Base-by-base conservation (phyloP, 2,113 vertebrate species). In the Nibea coibor region DNA sequence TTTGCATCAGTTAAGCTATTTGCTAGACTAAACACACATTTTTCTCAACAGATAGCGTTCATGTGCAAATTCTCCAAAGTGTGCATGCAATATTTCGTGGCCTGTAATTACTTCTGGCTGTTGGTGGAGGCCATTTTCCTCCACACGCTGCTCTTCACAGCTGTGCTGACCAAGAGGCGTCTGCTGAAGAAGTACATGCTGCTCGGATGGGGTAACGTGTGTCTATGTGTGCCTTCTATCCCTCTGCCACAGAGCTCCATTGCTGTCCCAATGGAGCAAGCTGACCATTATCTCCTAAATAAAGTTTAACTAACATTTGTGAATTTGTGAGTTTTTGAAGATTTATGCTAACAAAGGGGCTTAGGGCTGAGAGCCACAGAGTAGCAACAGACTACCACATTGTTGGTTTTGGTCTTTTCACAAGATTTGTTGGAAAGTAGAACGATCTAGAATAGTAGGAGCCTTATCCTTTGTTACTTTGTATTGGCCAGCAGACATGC, bases 41-140 rank as follows among this genome's bases (percentile, higher is more conserved):
- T 63, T 28, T 63, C 70, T 63, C 54, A 35, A 89, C 95, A 99
- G 96, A 95, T 80, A 31, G 58, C 71, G 0, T 56, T 94, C 0
- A 82, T 96, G 68, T 99, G 98, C 88, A 97, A 96, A 77, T 90
- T 95, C 0, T 95, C 95, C 42, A 96, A 96, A 74, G 93, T 98
- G 62, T 95, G 95, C 69, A 94, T 98, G 96, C 97, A 99, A 69
- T 99, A 98, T 91, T 98, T 96, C 61, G 95, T 97, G 75, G 96
- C 96, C 1, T 95, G 97, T 87, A 99, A 98, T 89, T 96, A 94
- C 88, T 96, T 97, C 47, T 99, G 98, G 98, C 94, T 99, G 0
- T 87, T 99, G 73, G 97, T 98, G 2, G 98, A 99, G 93, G 97
- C 97, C 4, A 94, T 98, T 75, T 99, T 99, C 54, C 96, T 99